Percentiles rank a stretch among this genome's conserved stretches.
These are phyloP conservation scores for Tridacna crocea DNA, from an alignment of 2,888 invertebrate genomes.

Conservation along the genomic window DNA sequence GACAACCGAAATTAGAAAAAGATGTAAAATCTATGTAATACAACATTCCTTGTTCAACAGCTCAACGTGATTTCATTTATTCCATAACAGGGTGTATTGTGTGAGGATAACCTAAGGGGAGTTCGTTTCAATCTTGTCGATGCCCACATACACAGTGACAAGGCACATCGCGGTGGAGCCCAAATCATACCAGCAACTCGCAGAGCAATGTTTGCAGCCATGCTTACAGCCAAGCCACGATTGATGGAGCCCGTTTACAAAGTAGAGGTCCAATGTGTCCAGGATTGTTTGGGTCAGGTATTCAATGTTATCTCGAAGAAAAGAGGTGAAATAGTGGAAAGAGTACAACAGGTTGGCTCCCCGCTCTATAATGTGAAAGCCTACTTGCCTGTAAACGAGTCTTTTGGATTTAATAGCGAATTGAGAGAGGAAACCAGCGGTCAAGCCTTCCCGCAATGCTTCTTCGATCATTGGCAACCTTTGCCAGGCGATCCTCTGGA, in stretches of 20 bases:
- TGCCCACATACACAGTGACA: conserved; percentile 99
- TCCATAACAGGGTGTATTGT: conserved; percentile 91
- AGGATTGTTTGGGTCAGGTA: conserved; percentile 97
- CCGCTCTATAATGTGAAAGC: conserved; percentile 99
- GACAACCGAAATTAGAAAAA: too few species aligned
- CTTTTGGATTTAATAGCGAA: conserved; percentile 99
- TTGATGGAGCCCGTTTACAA: conserved; percentile 99
- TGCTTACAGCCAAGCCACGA: conserved; percentile 96
- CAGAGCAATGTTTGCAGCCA: conserved; percentile 97
- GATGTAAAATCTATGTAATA: too few species aligned
- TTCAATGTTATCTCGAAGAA: conserved; percentile 98
- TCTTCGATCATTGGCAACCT: conserved; percentile 99
- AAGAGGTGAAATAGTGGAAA: conserved; percentile 97
- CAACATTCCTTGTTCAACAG: too few species aligned
- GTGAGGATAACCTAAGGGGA: conserved; percentile 98
- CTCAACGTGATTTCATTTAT: not conserved
- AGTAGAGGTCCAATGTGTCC: conserved; percentile 98
- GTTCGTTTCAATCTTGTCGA: conserved; percentile 99
- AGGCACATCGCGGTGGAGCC: conserved; percentile 99
- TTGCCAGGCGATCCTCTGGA: conserved; percentile 98
- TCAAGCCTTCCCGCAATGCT: conserved; percentile 99
- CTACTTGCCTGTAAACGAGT: conserved; percentile 99
- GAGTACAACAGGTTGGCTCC: conserved; percentile 96
- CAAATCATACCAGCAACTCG: conserved; percentile 99
- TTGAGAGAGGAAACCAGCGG: conserved; percentile 98